These are phyloP conservation scores for Spodoptera frugiperda DNA, from an alignment of 1,140 invertebrate species.

Conservation along the genomic window DNA sequence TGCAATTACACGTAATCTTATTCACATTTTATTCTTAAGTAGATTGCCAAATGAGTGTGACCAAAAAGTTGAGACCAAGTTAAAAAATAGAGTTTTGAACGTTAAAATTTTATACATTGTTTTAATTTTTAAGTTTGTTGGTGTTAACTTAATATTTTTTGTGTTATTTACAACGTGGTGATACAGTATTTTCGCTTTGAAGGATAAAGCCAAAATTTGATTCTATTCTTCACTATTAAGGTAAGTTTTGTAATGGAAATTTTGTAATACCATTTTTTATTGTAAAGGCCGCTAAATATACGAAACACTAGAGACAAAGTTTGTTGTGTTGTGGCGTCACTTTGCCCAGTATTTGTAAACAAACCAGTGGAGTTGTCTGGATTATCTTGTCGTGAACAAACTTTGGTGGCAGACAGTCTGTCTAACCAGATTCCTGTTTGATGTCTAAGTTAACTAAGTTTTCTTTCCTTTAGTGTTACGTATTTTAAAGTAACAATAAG, in stretches of 20 bases:
- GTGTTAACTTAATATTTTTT: background rate
- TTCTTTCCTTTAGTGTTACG: background rate
- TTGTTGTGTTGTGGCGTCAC: background rate
- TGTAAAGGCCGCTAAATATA: background rate
- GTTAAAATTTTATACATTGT: background rate
- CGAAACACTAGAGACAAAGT: background rate
- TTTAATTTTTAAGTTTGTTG: background rate
- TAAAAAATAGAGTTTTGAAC: background rate
- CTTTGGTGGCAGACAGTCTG: slow-evolving; percentile 21
- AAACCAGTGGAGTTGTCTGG: background rate
- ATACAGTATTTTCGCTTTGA: too few species aligned
- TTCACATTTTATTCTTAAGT: slow-evolving; percentile 34
- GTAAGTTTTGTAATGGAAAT: too few species aligned
- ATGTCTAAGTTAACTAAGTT: background rate
- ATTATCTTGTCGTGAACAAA: background rate
- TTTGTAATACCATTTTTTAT: too few species aligned
- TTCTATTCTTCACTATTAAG: too few species aligned
- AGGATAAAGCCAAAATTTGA: too few species aligned
- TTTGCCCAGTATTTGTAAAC: slow-evolving; percentile 22
- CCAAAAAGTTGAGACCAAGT: background rate
- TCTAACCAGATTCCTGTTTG: background rate
- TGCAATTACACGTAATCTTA: slow-evolving; percentile 32
- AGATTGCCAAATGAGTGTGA: slow-evolving; percentile 32
- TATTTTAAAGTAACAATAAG: too few species aligned
- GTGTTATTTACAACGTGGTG: too few species aligned